A percentile compares a stretch with the other conserved stretches of the same genome.
Conservation (phyloP, 2,113 vertebrate species). For the Indicator indicator region DNA sequence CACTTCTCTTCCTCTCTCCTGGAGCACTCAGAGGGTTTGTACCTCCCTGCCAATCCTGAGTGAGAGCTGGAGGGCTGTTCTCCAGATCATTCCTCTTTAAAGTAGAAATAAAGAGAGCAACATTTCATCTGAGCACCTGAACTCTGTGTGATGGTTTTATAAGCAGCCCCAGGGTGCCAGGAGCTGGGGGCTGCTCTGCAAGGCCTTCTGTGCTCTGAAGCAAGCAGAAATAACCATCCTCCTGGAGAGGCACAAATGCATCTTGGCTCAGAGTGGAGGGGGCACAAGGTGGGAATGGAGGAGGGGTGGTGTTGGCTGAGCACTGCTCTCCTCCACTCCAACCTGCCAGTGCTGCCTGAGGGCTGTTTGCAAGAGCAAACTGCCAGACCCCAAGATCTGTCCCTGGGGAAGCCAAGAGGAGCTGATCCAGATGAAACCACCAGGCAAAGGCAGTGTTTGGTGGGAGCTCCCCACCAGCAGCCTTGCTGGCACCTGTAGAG, state of each 20-base stretch:
- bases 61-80: not conserved
- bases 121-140: not conserved
- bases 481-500: not conserved
- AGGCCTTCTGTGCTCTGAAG: not conserved
- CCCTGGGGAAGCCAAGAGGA: not conserved
- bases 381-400: not conserved
- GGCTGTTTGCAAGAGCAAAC: not conserved
- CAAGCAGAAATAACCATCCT: not conserved
- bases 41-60: not conserved
- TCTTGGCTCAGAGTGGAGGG: not conserved
- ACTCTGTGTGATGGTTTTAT: not conserved
- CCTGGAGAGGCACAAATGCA: not conserved
- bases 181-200: not conserved
- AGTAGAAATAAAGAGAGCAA: not conserved
- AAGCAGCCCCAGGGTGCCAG: not conserved
- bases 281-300: not conserved
- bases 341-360: fast-evolving
- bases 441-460: not conserved
- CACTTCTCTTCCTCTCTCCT: not conserved
- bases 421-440: not conserved
- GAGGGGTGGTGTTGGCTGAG: not conserved
- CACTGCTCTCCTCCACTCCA: not conserved
- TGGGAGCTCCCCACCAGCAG: not conserved
- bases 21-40: not conserved
- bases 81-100: not conserved